phyloP scores from a whole-genome alignment of 2,113 vertebrate genomes.

The Epinephelus fuscoguttatus region DNA sequence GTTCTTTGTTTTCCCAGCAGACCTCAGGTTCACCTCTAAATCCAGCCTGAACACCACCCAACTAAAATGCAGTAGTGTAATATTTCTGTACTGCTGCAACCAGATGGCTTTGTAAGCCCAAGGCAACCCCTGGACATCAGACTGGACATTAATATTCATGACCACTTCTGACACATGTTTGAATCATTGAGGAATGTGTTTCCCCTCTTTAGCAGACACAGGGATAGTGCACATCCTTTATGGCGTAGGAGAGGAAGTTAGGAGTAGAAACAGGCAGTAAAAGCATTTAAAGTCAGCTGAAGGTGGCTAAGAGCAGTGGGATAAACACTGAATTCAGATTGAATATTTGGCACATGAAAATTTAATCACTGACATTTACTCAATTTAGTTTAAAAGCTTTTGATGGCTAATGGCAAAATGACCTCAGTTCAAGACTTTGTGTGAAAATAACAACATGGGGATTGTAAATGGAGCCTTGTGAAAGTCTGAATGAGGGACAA shows the following conservation, averaged over 20 bases:
- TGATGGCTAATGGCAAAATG: constrained; percentile 6
- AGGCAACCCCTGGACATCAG: constrained; percentile 59
- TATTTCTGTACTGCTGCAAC: constrained; percentile 47
- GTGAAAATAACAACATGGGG: neutral
- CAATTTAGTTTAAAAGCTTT: constrained; percentile 38
- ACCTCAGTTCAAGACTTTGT: constrained; percentile 11
- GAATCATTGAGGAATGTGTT: constrained; percentile 57
- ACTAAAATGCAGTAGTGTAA: constrained; percentile 56
- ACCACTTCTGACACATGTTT: constrained; percentile 58
- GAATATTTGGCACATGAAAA: constrained; percentile 34
- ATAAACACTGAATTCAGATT: constrained; percentile 23
- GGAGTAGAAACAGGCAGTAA: constrained; percentile 23
- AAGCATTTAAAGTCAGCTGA: constrained; percentile 21
- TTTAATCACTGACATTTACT: constrained; percentile 45
- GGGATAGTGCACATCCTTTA: constrained; percentile 16
- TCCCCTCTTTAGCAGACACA: constrained; percentile 37
- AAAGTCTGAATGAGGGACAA: neutral
- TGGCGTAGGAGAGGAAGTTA: constrained; percentile 2
- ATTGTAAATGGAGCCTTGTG: neutral
- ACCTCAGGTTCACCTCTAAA: constrained; percentile 54
- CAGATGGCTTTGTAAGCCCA: constrained; percentile 60
- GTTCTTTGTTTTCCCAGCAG: constrained; percentile 49
- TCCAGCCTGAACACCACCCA: constrained; percentile 47
- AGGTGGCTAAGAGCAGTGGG: neutral
- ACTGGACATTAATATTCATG: constrained; percentile 76